phyloP scores from a whole-genome alignment of 2,113 vertebrate genomes.

The Eidolon helvum region DNA sequence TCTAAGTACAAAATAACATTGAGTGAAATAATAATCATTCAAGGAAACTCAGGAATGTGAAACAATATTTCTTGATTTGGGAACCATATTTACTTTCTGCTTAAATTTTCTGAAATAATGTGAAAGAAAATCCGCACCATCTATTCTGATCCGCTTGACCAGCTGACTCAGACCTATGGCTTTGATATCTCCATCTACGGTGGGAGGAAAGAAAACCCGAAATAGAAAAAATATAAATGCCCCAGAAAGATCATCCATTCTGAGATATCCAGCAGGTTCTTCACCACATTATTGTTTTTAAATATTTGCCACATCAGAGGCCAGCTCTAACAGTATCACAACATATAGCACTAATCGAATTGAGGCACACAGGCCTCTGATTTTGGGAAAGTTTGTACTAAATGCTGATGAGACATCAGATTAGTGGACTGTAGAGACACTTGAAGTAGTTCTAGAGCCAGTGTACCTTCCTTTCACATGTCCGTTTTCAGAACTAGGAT shows the following conservation, averaged over 20 bases:
- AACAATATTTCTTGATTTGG: background rate
- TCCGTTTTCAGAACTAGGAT: background rate
- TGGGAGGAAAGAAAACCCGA: background rate
- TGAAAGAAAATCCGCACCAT: background rate
- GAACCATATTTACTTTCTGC: background rate
- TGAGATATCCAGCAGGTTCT: background rate
- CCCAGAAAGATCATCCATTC: background rate
- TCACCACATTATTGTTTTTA: background rate
- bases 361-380: background rate
- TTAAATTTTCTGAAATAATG: slow-evolving; percentile 5
- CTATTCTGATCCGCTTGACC: background rate
- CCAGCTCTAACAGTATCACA: background rate
- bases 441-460: background rate
- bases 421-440: background rate
- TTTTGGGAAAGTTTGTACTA: background rate
- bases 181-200: background rate
- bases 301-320: background rate
- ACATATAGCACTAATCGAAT: background rate
- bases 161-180: background rate
- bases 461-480: background rate
- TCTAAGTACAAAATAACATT: background rate
- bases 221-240: background rate
- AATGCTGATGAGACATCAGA: background rate
- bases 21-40: background rate
- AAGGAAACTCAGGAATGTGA: background rate